Conservation (phyloP, 2,888 invertebrate species). For the Strigamia crassipes region DNA sequence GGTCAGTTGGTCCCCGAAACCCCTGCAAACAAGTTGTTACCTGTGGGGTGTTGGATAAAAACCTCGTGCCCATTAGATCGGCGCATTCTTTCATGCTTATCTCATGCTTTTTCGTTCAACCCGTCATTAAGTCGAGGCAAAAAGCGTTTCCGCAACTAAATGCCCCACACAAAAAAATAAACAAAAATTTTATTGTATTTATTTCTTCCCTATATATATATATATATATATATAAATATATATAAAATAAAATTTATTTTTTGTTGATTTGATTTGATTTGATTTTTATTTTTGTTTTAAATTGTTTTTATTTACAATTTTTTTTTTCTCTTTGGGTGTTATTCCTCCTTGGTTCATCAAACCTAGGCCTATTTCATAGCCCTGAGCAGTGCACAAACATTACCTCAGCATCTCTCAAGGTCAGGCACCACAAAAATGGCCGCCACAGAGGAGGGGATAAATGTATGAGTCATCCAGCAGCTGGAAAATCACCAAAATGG, state of each 20-base stretch:
- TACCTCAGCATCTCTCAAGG: conserved; percentile 26
- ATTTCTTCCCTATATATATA: too few relatives aligned
- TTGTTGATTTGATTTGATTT: too few relatives aligned
- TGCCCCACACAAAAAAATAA: not conserved
- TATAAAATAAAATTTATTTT: too few relatives aligned
- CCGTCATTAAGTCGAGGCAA: not conserved
- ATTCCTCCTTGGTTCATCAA: conserved; percentile 16
- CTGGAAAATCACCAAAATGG: not conserved
- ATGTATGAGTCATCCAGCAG: conserved; percentile 1
- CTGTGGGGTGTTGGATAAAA: conserved; percentile 10
- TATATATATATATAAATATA: too few relatives aligned
- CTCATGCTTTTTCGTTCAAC: not conserved
- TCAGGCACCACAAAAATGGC: conserved; percentile 17
- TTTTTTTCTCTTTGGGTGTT: not conserved
- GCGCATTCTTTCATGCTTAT: not conserved
- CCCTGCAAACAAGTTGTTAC: not conserved
- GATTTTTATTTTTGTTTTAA: not conserved
- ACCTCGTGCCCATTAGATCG: not conserved
- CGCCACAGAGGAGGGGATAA: not conserved
- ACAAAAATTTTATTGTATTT: not conserved
- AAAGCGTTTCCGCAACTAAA: not conserved
- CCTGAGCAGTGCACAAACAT: not conserved
- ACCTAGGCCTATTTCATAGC: not conserved
- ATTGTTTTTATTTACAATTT: not conserved
- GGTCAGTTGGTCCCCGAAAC: not conserved